phyloP scores from a whole-genome alignment of 1,140 invertebrate genomes.

The Halesus radiatus region DNA sequence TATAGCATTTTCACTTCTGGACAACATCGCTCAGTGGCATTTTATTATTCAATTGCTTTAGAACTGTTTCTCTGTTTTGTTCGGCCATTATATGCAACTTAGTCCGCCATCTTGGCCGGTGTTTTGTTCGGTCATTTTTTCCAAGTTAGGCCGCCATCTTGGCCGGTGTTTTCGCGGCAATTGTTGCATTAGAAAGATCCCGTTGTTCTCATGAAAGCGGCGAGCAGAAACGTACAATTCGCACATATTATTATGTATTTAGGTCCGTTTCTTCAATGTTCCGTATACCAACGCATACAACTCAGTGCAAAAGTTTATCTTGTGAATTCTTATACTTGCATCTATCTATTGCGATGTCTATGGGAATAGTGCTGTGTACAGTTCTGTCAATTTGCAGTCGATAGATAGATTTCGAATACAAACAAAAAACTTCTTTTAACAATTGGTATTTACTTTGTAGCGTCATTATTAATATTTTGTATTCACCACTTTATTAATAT shows the following conservation, averaged over 20 bases:
- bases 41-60: background rate
- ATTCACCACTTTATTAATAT: too few species aligned
- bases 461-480: too few species aligned
- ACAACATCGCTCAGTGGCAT: background rate
- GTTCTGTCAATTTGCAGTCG: too few species aligned
- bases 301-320: too few species aligned
- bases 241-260: background rate
- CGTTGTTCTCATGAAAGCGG: conserved; percentile 4
- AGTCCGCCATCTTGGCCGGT: conserved; percentile 5
- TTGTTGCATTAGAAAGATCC: conserved; percentile 19
- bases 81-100: background rate
- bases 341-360: too few species aligned
- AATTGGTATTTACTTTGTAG: too few species aligned
- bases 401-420: too few species aligned
- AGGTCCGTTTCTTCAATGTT: background rate
- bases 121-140: too few species aligned
- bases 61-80: conserved; percentile 5
- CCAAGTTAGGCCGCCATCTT: too few species aligned
- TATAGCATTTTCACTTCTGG: background rate
- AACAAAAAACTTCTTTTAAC: too few species aligned
- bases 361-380: too few species aligned
- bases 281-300: background rate
- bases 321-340: too few species aligned
- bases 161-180: conserved; percentile 15
- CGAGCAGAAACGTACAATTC: background rate